Percentiles rank a stretch among this genome's conserved stretches.
These are phyloP conservation scores for Sanderia malayensis DNA, from an alignment of 30 jellyfish, hydroid and myxozoan species.

Conservation along the genomic window DNA sequence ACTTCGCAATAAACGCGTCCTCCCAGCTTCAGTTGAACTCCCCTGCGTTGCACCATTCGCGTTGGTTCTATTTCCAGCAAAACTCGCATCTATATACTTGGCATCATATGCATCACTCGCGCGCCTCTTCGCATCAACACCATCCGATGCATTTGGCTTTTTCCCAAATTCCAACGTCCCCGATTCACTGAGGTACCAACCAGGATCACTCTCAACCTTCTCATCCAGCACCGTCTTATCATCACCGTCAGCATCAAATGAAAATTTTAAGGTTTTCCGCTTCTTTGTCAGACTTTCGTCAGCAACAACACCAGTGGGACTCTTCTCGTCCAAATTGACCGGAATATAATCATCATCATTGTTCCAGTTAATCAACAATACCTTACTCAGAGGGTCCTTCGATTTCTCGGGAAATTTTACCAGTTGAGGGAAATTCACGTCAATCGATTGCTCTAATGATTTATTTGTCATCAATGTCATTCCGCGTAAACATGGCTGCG, in stretches of 20 bases:
- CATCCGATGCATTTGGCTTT: too few relatives aligned
- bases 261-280: background rate
- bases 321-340: constrained; percentile 13
- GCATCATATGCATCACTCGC: too few relatives aligned
- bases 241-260: background rate
- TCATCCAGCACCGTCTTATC: background rate
- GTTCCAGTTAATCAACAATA: constrained; percentile 39
- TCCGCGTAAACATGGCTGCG: background rate
- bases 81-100: too few relatives aligned
- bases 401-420: constrained; percentile 38
- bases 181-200: constrained; percentile 43
- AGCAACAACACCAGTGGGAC: background rate
- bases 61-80: too few relatives aligned
- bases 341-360: constrained; percentile 52
- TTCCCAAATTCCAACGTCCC: constrained; percentile 27
- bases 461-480: constrained; percentile 14
- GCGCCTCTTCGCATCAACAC: too few relatives aligned
- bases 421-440: background rate
- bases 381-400: constrained; percentile 48
- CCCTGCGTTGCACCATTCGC: too few relatives aligned
- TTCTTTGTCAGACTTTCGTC: background rate
- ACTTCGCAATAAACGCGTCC: too few relatives aligned
- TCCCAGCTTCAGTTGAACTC: too few relatives aligned
- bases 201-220: background rate
- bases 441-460: background rate